Evolutionary conservation across 2,113 vertebrate species (phyloP).

Genomic region (Archilochus colubris): DNA sequence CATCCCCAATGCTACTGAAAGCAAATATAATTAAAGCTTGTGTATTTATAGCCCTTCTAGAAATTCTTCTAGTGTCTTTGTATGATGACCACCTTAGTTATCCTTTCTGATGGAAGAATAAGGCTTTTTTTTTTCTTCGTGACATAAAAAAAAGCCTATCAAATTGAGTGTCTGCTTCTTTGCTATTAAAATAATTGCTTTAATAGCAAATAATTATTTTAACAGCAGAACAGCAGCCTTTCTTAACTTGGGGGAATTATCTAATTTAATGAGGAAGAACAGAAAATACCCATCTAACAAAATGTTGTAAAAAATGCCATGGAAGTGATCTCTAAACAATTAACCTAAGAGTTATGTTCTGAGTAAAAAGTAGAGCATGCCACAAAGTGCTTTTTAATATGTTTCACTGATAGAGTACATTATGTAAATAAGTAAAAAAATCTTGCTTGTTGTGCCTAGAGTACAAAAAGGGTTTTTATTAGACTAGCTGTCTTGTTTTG

Average conservation of each 20-base stretch:
- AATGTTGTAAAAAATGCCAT: slow-evolving; percentile 57
- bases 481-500: slow-evolving; percentile 10
- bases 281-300: slow-evolving; percentile 70
- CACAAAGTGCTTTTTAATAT: slow-evolving; percentile 66
- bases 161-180: slow-evolving; percentile 58
- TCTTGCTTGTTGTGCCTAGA: slow-evolving; percentile 29
- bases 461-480: slow-evolving; percentile 4
- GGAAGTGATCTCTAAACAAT: slow-evolving; percentile 74
- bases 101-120: not conserved
- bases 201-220: slow-evolving; percentile 74
- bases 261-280: slow-evolving; percentile 72
- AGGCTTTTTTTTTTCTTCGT: not conserved
- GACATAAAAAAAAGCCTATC: not conserved
- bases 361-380: slow-evolving; percentile 64
- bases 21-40: slow-evolving; percentile 37
- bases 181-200: slow-evolving; percentile 71
- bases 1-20: not conserved
- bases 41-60: slow-evolving; percentile 19
- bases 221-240: slow-evolving; percentile 67
- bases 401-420: slow-evolving; percentile 42
- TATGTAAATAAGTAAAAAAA: slow-evolving; percentile 68
- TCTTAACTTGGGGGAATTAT: slow-evolving; percentile 72
- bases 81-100: not conserved
- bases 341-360: slow-evolving; percentile 67
- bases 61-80: not conserved